Evolutionary conservation across 2,888 invertebrate species (phyloP).

Genomic region (Biston betularia): DNA sequence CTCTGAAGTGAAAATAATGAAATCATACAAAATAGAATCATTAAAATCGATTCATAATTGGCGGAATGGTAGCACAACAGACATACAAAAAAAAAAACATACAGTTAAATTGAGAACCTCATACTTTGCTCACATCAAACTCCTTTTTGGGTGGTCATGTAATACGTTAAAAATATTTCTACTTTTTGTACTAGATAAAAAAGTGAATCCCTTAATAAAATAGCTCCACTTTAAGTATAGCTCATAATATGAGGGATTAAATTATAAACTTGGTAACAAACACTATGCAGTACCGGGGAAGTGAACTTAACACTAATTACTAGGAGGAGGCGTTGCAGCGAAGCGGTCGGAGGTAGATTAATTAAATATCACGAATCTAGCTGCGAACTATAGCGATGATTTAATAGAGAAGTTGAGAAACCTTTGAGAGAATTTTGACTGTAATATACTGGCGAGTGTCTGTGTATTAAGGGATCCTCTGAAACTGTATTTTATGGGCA

Average conservation of each 20-base stretch:
- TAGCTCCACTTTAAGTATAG: neutral
- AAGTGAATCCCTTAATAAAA: neutral
- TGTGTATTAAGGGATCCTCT: no score
- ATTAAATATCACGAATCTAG: slow-evolving; percentile 12
- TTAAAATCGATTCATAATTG: no score
- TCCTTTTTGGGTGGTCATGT: no score
- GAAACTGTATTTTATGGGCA: no score
- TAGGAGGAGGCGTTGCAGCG: neutral
- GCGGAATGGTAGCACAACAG: no score
- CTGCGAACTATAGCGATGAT: neutral
- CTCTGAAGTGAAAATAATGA: no score
- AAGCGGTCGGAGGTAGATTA: slow-evolving; percentile 1
- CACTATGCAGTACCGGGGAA: slow-evolving; percentile 4
- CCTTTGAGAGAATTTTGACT: neutral
- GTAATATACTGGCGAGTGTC: no score
- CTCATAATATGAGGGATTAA: neutral
- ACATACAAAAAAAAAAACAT: no score
- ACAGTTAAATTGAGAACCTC: no score
- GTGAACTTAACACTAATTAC: slow-evolving; percentile 29
- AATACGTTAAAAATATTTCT: no score
- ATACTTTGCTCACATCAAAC: no score
- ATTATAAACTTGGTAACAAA: slow-evolving; percentile 1
- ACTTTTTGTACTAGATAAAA: neutral
- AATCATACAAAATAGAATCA: no score
- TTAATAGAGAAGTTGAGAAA: neutral